Evolutionary conservation across 2,113 vertebrate species (phyloP), one percentile per base, ranked within the genome.

Genomic region (Ammospiza nelsoni): DNA sequence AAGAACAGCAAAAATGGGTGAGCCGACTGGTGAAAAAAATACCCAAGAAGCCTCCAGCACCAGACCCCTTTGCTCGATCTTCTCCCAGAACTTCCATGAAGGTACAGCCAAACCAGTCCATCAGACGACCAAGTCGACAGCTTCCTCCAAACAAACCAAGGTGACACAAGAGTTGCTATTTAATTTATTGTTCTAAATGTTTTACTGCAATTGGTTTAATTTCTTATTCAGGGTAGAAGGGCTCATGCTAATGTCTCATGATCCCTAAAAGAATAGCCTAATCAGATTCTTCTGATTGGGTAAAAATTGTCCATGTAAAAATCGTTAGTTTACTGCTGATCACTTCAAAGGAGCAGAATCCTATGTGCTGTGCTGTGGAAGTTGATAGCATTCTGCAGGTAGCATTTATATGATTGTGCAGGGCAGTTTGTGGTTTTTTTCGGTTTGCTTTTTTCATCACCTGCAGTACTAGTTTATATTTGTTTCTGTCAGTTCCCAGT

Each of bases 1-100:
- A 99, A 95, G 99, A 99, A 62, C 99, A 99, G 98, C 99, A 99
- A 96, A 99, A 99, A 95, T 99, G 99, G 99, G 99, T 99, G 86
- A 99, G 98, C 97, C 98, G 99, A 66, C 97, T 99, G 95, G 99
- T 99, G 81, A 99, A 99, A 98, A 99, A 99, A 96, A 99, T 99
- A 78, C 99, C 99, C 74, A 99, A 99, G 98, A 99, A 99, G 97
- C 99, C 99, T 41, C 99, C 99, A 4, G 98, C 98, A 4, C 97
- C 99, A 29, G 99, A 99, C 80, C 98, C 98, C 54, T 99, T 99
- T 89, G 98, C 99, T 77, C 98, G 99, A 78, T 99, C 99, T 65
- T 99, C 99, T 49, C 99, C 99, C 39, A 98, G 99, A 75, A 98
- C 98, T 83, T 99, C 99, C 92, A 98, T 99, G 98, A 99, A 99